A percentile compares a stretch with the other conserved stretches of the same genome.
These are phyloP conservation scores for Pseudorhombus dupliciocellatus DNA, from an alignment of 2,113 vertebrate genomes.

Conservation along the genomic window DNA sequence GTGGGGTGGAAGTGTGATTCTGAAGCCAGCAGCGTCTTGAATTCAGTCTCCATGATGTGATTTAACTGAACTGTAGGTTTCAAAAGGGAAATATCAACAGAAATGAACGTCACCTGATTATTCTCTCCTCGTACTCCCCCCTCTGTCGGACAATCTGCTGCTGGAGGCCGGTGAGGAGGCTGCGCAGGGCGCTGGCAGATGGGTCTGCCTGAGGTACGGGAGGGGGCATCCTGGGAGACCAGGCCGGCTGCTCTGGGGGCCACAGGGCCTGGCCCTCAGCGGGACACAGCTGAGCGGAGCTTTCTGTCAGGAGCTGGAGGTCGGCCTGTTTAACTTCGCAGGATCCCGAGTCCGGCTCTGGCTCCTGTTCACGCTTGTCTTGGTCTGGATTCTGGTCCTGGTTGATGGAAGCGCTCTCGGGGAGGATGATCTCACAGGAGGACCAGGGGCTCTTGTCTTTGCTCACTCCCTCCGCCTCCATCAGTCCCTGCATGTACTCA, in stretches of 20 bases:
- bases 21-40: constrained; percentile 2
- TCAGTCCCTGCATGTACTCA: constrained; percentile 14
- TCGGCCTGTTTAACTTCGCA: constrained; percentile 23
- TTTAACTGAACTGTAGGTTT: not conserved
- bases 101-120: constrained; percentile 74
- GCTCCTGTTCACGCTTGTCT: constrained; percentile 33
- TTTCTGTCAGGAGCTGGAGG: constrained; percentile 8
- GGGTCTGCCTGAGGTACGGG: constrained; percentile 72
- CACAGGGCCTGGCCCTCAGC: constrained; percentile 25
- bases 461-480: constrained; percentile 36
- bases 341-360: constrained; percentile 54
- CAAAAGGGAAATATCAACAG: not conserved
- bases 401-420: constrained; percentile 45
- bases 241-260: constrained; percentile 35
- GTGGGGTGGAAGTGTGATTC: constrained; percentile 11
- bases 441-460: constrained; percentile 67
- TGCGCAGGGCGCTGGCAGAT: constrained; percentile 76
- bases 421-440: constrained; percentile 47
- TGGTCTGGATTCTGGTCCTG: constrained; percentile 53
- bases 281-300: constrained; percentile 17
- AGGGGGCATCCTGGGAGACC: constrained; percentile 64
- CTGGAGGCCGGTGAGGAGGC: constrained; percentile 74
- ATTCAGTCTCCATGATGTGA: too few species aligned
- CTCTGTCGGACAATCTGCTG: constrained; percentile 80
- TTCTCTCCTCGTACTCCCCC: constrained; percentile 76